Base-by-base conservation (phyloP, 2,113 vertebrate species). In the Carettochelys insculpta region DNA sequence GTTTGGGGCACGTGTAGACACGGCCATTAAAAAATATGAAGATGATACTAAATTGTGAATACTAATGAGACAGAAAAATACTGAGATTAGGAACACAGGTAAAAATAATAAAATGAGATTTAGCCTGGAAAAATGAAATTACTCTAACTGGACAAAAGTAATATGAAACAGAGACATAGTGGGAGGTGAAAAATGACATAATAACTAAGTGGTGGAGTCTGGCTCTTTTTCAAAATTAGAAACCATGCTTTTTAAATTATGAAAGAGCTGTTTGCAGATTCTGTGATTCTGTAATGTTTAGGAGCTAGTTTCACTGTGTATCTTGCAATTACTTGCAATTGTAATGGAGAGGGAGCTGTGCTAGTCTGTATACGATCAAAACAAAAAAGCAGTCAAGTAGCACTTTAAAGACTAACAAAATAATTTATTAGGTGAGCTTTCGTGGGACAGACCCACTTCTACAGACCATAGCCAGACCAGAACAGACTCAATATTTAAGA, bases 201-300 rank as follows among this genome's bases (percentile, higher is more conserved):
- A 89, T 48, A 84, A 48, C 24, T 22, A 47, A 95, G 80, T 73
- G 11, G 54, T 61, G 38, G 9, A 75, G 82, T 82, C 22, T n/a
- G 80, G 29, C 31, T 75, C 52, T 53, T 90, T 94, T 84, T 56
- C 77, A 87, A 38, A 68, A 25, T 75, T 51, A 61, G 52, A 47
- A 78, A 79, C 9, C 58, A 53, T 84, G 31, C 61, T 45, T 82
- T 79, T 78, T 80, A 47, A 93, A 75, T 91, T 89, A 53, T 56
- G 6, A 92, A 90, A 88, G 45, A 89, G 58, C 47, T 94, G 84
- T 71, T 93, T 90, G 51, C 61, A 68, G 58, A 38, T 41, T 75
- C 91, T 90, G 81, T 45, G 94, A 14, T 92, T 93, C 65, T 38
- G 14, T 87, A 89, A 86, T 61, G 48, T 17, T 78, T 85, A 83